Conservation (phyloP, 2,888 invertebrate species). For the Norana najaformis region DNA sequence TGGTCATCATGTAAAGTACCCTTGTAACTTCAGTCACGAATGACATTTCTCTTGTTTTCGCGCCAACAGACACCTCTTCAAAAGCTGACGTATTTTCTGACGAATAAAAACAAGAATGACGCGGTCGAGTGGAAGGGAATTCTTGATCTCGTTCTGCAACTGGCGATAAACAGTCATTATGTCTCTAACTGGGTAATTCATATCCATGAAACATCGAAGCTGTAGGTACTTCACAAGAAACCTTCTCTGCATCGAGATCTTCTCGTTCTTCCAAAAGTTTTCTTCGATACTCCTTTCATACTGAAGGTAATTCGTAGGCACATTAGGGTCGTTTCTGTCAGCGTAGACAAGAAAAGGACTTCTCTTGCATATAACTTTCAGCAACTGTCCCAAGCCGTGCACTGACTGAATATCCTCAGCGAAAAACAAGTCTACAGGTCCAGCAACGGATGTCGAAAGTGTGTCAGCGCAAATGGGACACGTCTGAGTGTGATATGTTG, state of each 20-base stretch:
- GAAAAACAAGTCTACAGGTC: background rate
- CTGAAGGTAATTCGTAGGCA: background rate
- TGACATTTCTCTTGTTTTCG: background rate
- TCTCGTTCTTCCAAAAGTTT: background rate
- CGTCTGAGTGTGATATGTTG: background rate
- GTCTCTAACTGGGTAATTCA: background rate
- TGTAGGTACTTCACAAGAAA: background rate
- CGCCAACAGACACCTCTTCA: background rate
- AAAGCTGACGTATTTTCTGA: background rate
- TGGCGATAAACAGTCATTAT: background rate
- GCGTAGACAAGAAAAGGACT: slow-evolving; percentile 7
- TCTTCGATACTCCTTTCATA: background rate
- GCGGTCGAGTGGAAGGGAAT: background rate
- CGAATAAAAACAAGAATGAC: background rate
- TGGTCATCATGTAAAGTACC: no score
- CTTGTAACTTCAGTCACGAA: no score
- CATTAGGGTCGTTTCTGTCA: background rate
- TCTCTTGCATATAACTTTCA: background rate
- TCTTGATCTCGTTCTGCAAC: background rate
- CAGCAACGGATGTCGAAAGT: background rate
- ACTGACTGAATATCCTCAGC: background rate
- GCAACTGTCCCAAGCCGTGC: background rate
- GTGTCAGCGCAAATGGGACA: background rate
- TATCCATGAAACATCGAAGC: background rate
- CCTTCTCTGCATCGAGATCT: background rate